Base-by-base conservation (phyloP, 2,113 vertebrate species). In the Leptobrachium ailaonicum region DNA sequence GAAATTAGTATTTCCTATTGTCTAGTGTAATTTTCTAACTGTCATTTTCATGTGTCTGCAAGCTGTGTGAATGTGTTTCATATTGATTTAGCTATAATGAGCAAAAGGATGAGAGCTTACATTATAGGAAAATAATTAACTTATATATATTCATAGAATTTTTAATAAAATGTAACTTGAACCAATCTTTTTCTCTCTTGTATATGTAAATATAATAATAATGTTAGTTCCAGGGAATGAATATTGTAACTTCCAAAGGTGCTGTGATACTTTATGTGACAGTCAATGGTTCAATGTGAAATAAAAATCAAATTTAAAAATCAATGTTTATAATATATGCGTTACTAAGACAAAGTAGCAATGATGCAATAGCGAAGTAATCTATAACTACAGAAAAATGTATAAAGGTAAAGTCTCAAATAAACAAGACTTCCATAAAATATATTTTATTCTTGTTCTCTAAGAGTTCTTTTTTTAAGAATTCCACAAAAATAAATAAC, bases 101-200 rank as follows among this genome's bases (percentile, higher is more conserved):
- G 4, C 56, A 60, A 12, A 60, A 60, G 42, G 66, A 67, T 68
- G 41, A 68, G 66, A 43, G 42, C 42, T 68, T 5, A 68, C 41
- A 40, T 43, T 68, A 68, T 44, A 60, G 13, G 56, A 60, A 60
- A 60, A 60, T 60, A 68, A 68, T 68, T 12, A 68, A 44, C 66
- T 68, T 68, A 68, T 68, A 68, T 68, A 68, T 68, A 68, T 68
- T 68, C 66, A 68, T 68, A 68, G 66, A 68, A 68, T 44, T 43
- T 43, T 68, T 68, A 13, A 68, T 68, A 68, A 68, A 67, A 67
- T 67, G 66, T 41, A 68, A 68, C 66, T 60, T 12, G 41, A 68
- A 68, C 66, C 41, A 68, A 68, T 44, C 66, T 68, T 68, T 12
- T 68, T 67, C 40, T 67, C 41, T 43, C 41, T 44, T 68, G 20